These are phyloP conservation scores for Busseola fusca DNA, from an alignment of 2,888 invertebrate species.

Conservation along the genomic window DNA sequence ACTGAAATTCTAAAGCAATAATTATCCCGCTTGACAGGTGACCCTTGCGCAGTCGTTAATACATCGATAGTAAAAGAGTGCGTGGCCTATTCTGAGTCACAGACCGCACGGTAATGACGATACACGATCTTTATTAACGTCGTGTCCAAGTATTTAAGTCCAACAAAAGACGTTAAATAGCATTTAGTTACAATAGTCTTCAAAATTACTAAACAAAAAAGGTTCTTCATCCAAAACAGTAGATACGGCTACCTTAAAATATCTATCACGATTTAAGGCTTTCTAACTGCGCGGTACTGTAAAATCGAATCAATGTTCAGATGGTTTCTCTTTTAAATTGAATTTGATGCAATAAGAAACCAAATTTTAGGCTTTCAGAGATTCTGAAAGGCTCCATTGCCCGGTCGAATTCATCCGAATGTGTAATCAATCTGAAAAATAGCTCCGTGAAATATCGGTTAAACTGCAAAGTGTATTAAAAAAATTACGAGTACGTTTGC, in stretches of 20 bases:
- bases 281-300: slow-evolving; percentile 53
- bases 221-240: slow-evolving; percentile 46
- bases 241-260: slow-evolving; percentile 49
- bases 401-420: slow-evolving; percentile 29
- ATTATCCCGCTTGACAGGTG: slow-evolving; percentile 18
- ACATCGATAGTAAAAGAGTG: slow-evolving; percentile 15
- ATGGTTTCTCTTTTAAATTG: slow-evolving; percentile 60
- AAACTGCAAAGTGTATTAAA: slow-evolving; percentile 47
- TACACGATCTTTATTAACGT: slow-evolving; percentile 40
- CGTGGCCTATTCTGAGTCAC: slow-evolving; percentile 12
- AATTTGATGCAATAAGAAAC: slow-evolving; percentile 58
- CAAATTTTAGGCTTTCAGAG: slow-evolving; percentile 56
- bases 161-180: slow-evolving; percentile 44
- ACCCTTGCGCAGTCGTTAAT: neutral
- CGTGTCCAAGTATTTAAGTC: slow-evolving; percentile 33
- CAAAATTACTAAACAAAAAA: slow-evolving; percentile 47
- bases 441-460: slow-evolving; percentile 48
- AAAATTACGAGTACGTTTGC: slow-evolving; percentile 28
- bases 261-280: slow-evolving; percentile 57
- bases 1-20: neutral
- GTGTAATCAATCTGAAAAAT: slow-evolving; percentile 47
- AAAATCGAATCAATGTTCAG: slow-evolving; percentile 55
- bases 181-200: slow-evolving; percentile 40
- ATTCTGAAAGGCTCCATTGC: slow-evolving; percentile 49
- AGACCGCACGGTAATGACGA: slow-evolving; percentile 26